Conservation (phyloP, 92 coral and sea anemone species). For the Pocillopora grandis region DNA sequence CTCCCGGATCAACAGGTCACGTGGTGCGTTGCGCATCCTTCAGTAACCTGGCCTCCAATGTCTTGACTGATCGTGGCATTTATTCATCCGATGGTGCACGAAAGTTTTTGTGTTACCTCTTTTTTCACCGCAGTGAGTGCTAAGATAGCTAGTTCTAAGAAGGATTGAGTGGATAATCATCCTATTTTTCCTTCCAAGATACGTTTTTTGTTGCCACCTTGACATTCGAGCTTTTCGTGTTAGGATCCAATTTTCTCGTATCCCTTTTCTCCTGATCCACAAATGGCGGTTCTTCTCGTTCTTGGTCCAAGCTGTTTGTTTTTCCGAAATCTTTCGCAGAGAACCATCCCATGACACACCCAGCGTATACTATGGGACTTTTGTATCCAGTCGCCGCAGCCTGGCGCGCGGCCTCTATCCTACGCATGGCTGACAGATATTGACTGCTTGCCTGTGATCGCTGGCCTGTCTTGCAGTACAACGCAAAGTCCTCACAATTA, state of each 20-base stretch:
- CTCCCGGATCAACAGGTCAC: too few species aligned
- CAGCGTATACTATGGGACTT: constrained; percentile 94
- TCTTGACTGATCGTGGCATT: too few species aligned
- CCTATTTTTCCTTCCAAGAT: background rate
- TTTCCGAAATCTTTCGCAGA: constrained; percentile 71
- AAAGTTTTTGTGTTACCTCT: too few species aligned
- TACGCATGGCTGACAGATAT: constrained; percentile 83
- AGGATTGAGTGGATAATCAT: background rate
- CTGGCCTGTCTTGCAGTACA: constrained; percentile 92
- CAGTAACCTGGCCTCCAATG: too few species aligned
- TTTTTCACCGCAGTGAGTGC: too few species aligned
- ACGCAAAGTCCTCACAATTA: constrained; percentile 96
- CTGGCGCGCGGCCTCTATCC: constrained; percentile 83
- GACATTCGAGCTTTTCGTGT: background rate
- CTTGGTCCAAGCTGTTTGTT: background rate
- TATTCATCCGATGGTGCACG: too few species aligned
- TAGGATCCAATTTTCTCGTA: background rate
- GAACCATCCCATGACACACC: constrained; percentile 91
- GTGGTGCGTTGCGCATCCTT: too few species aligned
- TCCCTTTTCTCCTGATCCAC: too few species aligned
- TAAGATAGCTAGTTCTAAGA: background rate
- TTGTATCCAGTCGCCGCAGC: constrained; percentile 87
- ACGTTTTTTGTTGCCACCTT: background rate
- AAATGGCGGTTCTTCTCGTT: too few species aligned
- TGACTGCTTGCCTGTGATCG: constrained; percentile 87